Conservation (phyloP, 2,888 invertebrate species). For the Zygaena filipendulae region DNA sequence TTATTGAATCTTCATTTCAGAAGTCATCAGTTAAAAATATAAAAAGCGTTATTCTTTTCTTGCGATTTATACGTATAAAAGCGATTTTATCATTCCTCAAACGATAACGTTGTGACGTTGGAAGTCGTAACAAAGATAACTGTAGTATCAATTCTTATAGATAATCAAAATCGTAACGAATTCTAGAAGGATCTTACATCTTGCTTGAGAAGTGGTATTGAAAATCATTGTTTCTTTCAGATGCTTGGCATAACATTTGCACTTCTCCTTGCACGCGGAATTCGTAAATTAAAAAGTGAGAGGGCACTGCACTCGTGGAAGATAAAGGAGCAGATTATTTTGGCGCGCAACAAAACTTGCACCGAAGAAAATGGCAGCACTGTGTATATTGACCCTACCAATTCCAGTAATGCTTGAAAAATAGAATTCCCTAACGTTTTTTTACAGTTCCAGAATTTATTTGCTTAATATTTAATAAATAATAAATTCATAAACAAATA, state of each 20-base stretch:
- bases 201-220: no score
- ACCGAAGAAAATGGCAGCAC: slow-evolving; percentile 16
- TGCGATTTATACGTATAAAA: no score
- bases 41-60: no score
- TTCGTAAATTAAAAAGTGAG: slow-evolving; percentile 80
- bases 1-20: no score
- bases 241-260: slow-evolving; percentile 89
- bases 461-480: slow-evolving; percentile 5
- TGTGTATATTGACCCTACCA: slow-evolving; percentile 32
- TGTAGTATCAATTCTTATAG: no score
- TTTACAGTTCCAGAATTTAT: no score
- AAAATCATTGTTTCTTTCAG: slow-evolving; percentile 44
- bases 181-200: no score
- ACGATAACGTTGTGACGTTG: no score
- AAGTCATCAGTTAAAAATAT: no score
- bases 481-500: slow-evolving; percentile 2
- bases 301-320: slow-evolving; percentile 75
- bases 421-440: slow-evolving; percentile 1
- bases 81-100: no score
- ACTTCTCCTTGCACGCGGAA: slow-evolving; percentile 84
- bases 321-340: slow-evolving; percentile 64
- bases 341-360: slow-evolving; percentile 26
- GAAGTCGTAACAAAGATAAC: no score
- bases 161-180: no score
- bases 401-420: slow-evolving; percentile 25